Evolutionary conservation across 2,888 invertebrate species (phyloP), one percentile per base, ranked within the genome.

Genomic region (Drosophila pullipes): DNA sequence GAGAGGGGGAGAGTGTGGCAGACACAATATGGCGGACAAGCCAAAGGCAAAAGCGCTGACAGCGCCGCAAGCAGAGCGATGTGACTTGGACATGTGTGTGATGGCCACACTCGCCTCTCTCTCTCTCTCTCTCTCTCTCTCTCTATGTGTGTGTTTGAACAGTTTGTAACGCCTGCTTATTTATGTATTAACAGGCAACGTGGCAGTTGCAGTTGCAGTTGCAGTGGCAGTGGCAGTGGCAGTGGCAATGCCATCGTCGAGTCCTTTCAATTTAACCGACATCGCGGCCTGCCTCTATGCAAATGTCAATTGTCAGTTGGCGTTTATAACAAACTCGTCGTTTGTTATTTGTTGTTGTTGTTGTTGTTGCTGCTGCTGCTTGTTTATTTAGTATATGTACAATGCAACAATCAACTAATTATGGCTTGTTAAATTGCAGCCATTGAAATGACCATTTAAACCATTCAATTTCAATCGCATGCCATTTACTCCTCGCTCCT

Each of bases 401-500:
- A 57, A 57, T 71, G 81, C 87, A 84, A 81, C 89, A 90, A 90
- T 89, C 87, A 89, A 86, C 90, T 89, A 89, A 89, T 90, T 90
- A 90, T 81, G 87, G 89, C 84, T 89, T 90, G 89, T 89, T 89
- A 90, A 90, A 89, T 86, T 86, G 88, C 89, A 84, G 90, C 90
- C 81, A 90, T 89, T 89, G 89, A 89, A 90, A 85, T 91, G 89
- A 91, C 90, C 91, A 89, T 91, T 90, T 90, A 82, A 83, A 91
- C 90, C 85, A 90, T 91, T 91, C 89, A 91, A 91, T 90, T 89
- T 89, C 90, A 85, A 90, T 90, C 78, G 84, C 74, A 76, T 79
- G 81, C 78, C 68, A 74, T 75, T 71, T 76, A 60, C 65, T 35
- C 16, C 35, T 35, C 65, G 41, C 28, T 28, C 22, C 35, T 28